Percentiles rank a stretch among this genome's conserved stretches.
These are phyloP conservation scores for Ammospiza maritima DNA, from an alignment of 2,797 vertebrate genomes.

Conservation along the genomic window DNA sequence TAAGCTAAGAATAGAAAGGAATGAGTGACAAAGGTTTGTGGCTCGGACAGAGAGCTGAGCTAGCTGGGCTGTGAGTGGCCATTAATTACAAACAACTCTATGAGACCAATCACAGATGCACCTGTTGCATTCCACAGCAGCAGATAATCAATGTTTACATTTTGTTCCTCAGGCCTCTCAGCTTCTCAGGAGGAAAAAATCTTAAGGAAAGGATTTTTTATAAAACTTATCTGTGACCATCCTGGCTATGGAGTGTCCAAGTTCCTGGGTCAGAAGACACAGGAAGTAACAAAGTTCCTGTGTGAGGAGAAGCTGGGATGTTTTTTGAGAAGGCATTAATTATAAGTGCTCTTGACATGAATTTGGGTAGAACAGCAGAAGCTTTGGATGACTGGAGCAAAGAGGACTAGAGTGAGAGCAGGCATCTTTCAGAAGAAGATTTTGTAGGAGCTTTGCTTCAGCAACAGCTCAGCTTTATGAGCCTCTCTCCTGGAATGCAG, in stretches of 20 bases:
- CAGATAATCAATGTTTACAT: too few species aligned
- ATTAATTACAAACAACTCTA: too few species aligned
- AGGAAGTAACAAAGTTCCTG: not conserved
- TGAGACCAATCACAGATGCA: too few species aligned
- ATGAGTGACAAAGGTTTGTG: too few species aligned
- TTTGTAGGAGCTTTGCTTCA: conserved; percentile 8
- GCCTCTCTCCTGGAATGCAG: not conserved
- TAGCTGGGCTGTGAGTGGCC: too few species aligned
- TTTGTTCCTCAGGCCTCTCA: too few species aligned
- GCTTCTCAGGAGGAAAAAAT: too few species aligned
- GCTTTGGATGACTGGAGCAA: not conserved
- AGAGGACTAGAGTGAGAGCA: not conserved
- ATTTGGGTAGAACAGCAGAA: not conserved
- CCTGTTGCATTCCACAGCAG: too few species aligned
- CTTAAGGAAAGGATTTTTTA: too few species aligned
- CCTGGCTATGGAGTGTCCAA: not conserved
- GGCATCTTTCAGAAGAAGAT: not conserved
- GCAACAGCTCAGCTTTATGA: not conserved
- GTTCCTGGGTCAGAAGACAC: not conserved
- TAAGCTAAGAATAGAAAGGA: too few species aligned
- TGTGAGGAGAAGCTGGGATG: not conserved
- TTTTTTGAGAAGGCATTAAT: not conserved
- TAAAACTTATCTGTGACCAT: not conserved
- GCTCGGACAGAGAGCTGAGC: too few species aligned
- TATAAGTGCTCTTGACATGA: not conserved